Evolutionary conservation across 92 coral and sea anemone species (phyloP).

Genomic region (Parazoanthus swiftii): DNA sequence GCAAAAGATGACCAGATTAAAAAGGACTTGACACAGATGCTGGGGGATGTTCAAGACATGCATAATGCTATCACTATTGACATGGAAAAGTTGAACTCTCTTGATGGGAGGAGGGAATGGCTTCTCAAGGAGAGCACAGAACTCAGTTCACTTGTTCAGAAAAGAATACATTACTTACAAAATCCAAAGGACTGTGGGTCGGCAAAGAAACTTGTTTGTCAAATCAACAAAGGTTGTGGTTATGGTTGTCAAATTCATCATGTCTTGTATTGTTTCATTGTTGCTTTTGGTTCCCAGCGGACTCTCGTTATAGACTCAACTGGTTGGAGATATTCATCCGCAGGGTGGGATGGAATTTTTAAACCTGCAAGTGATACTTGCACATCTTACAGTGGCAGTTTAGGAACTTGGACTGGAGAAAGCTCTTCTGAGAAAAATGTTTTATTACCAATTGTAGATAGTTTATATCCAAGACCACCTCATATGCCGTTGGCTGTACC

Average conservation of each 20-base stretch:
- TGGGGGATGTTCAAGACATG: conserved; percentile 67
- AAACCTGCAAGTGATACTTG: conserved; percentile 84
- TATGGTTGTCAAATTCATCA: conserved; percentile 97
- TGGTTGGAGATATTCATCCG: conserved; percentile 86
- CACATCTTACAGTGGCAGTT: conserved; percentile 48
- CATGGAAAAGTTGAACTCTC: conserved; percentile 65
- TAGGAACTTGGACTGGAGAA: conserved; percentile 57
- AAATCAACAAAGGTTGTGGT: conserved; percentile 94
- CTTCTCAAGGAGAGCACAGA: conserved; percentile 63
- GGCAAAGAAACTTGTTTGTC: conserved; percentile 86
- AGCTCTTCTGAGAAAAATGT: conserved; percentile 53
- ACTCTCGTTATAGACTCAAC: conserved; percentile 81
- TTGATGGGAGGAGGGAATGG: conserved; percentile 66
- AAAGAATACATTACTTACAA: conserved; percentile 70
- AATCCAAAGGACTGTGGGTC: conserved; percentile 85
- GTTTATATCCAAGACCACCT: conserved; percentile 79
- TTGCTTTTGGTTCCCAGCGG: conserved; percentile 83
- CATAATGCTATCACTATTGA: conserved; percentile 76
- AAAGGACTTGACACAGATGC: conserved; percentile 58
- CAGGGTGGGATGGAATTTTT: conserved; percentile 91
- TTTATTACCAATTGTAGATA: conserved; percentile 85
- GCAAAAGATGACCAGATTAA: conserved; percentile 30
- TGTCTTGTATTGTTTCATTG: conserved; percentile 84
- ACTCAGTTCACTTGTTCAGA: conserved; percentile 80
- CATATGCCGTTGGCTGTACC: conserved; percentile 96